Conservation (phyloP, 2,797 vertebrate species). For the Hirundo rustica region DNA sequence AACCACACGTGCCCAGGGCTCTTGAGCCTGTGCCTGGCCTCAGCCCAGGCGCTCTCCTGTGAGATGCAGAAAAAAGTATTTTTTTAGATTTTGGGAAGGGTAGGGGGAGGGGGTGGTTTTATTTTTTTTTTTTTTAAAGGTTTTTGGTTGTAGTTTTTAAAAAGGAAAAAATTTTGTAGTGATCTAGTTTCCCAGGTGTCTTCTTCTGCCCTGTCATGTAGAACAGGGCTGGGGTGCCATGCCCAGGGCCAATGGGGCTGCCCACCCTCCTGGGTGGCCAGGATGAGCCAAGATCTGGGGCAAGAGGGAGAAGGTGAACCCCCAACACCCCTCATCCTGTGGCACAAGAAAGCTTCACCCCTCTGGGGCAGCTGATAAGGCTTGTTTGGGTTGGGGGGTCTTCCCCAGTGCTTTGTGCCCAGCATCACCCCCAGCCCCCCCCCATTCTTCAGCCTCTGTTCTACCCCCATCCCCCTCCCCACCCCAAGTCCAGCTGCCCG, state of each 20-base stretch:
- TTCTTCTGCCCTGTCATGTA: background rate
- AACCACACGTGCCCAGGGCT: rapidly evolving
- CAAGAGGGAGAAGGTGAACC: background rate
- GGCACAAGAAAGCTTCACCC: background rate
- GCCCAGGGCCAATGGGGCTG: background rate
- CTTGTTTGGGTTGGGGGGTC: background rate
- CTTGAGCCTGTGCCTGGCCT: background rate
- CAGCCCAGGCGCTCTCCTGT: background rate
- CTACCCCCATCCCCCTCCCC: background rate
- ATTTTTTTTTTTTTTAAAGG: background rate
- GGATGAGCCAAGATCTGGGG: background rate
- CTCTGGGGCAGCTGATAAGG: background rate
- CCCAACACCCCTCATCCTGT: rapidly evolving
- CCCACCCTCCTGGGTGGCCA: background rate
- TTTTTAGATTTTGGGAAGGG: background rate
- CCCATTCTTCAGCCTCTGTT: rapidly evolving
- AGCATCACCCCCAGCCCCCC: background rate
- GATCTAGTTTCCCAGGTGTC: slow-evolving; percentile 35
- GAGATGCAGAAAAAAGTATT: background rate
- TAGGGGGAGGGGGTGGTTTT: background rate
- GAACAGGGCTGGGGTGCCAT: background rate
- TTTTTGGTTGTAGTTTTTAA: slow-evolving; percentile 30
- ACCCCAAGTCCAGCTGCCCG: background rate
- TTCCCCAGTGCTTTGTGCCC: background rate
- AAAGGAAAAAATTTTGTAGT: slow-evolving; percentile 32